phyloP scores from a whole-genome alignment of 2,888 invertebrate genomes.

The Mongoloraphidia duomilia region DNA sequence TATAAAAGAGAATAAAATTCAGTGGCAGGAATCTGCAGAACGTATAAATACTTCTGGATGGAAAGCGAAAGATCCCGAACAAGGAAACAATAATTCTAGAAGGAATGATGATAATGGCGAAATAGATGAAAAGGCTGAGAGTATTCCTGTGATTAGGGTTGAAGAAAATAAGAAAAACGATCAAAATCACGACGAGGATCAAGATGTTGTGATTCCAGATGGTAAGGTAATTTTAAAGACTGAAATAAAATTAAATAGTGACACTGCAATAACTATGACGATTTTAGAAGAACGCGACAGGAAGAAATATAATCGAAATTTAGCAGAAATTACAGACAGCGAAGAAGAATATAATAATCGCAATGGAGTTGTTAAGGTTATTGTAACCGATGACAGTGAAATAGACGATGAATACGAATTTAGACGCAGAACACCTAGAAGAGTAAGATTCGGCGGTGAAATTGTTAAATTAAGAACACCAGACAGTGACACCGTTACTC shows the following conservation, averaged over 20 bases:
- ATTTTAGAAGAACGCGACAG: constrained; percentile 52
- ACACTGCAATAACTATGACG: constrained; percentile 71
- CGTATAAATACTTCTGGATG: no score
- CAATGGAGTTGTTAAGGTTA: constrained; percentile 39
- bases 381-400: constrained; percentile 43
- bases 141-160: constrained; percentile 14
- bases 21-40: no score
- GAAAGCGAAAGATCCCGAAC: no score
- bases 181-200: constrained; percentile 17
- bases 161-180: constrained; percentile 21
- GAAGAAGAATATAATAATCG: constrained; percentile 30
- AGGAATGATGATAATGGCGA: constrained; percentile 13
- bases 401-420: constrained; percentile 36
- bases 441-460: constrained; percentile 78
- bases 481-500: constrained; percentile 58
- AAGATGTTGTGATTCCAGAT: constrained; percentile 22
- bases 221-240: constrained; percentile 67
- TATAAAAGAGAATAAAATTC: no score
- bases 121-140: constrained; percentile 11
- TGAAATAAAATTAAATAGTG: constrained; percentile 67
- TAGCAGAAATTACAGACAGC: constrained; percentile 14
- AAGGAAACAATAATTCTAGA: constrained; percentile 7
- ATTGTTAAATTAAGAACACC: constrained; percentile 73
- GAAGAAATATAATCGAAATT: constrained; percentile 16
- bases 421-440: constrained; percentile 43